Evolutionary conservation across 1,140 invertebrate genomes (phyloP), one percentile per base, ranked within the genome.

Genomic region (Whitmania pigra): DNA sequence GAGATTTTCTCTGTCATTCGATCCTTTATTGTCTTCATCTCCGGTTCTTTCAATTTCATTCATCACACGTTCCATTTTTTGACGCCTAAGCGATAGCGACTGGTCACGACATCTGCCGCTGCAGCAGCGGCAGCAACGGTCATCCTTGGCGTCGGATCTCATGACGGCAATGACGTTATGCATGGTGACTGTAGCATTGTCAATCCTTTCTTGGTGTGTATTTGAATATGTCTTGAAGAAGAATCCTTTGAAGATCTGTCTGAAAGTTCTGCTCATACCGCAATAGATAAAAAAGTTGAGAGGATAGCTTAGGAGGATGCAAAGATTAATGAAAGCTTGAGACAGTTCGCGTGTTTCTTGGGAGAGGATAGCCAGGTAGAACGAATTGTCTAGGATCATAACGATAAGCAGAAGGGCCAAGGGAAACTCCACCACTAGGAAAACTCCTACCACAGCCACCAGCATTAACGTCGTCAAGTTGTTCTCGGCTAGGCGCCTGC

Each of bases 391-490:
- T 20, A 73, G 20, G 20, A 73, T 70, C 31, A 71, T 43, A 17
- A 72, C 31, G 22, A 29, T 72, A 53, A 74, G 40, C 36, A 73
- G 29, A 55, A 74, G 36, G 27, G 72, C 72, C 72, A 73, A 49
- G 18, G 73, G 73, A 40, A 74, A 66, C 66, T 74, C 73, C 15
- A 74, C 73, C 4, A 73, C 20, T 20, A 74, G 67, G 54, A 74
- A 74, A 36, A 74, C 11, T 20, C 55, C 66, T 27, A 74, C 73
- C 31, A 74, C 73, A 17, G 68, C 90, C 36, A 94, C 92, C 5
- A 94, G 82, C 92, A 94, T 94, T 11, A 93, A 80, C 0, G 90
- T 93, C 6, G 91, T 94, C 77, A 90, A 92, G 77, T 93, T 93
- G 5, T 88, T 88, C 77, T 91, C 91, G 49, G 89, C 84, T 67